A percentile compares a stretch with the other conserved stretches of the same genome.
phyloP scores from a whole-genome alignment of 1,140 invertebrate species.

The Trypoxylus dichotomus region DNA sequence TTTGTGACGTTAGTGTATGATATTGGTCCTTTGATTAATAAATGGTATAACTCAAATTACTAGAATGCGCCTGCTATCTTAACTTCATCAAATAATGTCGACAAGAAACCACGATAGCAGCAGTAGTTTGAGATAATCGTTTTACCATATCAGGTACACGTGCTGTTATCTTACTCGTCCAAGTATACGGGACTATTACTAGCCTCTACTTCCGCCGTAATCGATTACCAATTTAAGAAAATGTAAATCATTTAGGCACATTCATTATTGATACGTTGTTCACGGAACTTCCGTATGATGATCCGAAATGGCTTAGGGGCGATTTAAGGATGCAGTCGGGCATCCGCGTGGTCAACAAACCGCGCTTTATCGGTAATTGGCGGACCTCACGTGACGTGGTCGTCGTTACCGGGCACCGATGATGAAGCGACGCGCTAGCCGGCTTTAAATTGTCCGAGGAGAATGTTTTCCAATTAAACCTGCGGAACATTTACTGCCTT shows the following conservation, averaged over 20 bases:
- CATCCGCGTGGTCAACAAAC: conserved; percentile 1
- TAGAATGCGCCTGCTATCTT: no score
- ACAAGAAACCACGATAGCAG: not conserved
- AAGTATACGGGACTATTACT: not conserved
- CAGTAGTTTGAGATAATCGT: not conserved
- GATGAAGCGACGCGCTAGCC: not conserved
- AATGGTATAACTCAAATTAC: no score
- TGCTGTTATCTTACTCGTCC: not conserved
- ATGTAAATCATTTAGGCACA: not conserved
- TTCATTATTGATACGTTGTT: not conserved
- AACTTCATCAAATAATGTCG: no score
- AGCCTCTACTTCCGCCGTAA: not conserved
- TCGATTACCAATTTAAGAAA: not conserved
- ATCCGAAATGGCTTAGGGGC: not conserved
- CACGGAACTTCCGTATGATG: not conserved
- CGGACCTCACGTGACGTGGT: not conserved
- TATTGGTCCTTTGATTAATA: no score
- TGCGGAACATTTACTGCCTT: no score
- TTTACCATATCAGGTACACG: not conserved
- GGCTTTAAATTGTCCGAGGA: no score
- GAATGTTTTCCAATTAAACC: no score
- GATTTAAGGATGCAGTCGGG: not conserved
- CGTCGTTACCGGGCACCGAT: not conserved
- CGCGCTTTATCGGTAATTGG: not conserved
- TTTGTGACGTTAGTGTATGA: no score